phyloP scores from a whole-genome alignment of 2,797 vertebrate species.

The Poeciliopsis turneri region DNA sequence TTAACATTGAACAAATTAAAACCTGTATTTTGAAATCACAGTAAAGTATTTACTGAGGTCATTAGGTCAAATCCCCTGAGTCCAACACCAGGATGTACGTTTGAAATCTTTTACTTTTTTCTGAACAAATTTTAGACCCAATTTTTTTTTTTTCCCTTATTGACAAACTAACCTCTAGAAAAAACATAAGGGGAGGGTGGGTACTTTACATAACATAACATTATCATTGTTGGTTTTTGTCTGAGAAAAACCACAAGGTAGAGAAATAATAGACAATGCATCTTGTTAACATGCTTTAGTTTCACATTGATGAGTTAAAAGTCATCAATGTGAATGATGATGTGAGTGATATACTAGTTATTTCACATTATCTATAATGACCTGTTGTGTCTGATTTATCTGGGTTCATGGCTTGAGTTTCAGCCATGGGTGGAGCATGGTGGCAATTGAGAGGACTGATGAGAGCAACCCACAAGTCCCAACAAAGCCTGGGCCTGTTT shows the following conservation, averaged over 20 bases:
- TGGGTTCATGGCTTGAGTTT: constrained; percentile 89
- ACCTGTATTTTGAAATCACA: background rate
- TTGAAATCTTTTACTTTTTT: background rate
- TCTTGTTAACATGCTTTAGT: background rate
- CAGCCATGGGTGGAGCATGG: constrained; percentile 89
- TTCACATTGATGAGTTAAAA: background rate
- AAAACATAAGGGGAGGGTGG: background rate
- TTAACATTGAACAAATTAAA: background rate
- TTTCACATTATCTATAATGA: too few species aligned
- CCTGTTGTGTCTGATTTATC: background rate
- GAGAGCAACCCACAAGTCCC: constrained; percentile 90
- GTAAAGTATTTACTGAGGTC: background rate
- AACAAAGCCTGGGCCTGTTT: constrained; percentile 80
- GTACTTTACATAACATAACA: background rate
- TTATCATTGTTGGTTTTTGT: background rate
- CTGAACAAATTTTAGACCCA: background rate
- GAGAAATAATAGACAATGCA: background rate
- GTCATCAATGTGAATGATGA: background rate
- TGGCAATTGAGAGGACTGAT: constrained; percentile 89
- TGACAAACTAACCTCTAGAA: background rate
- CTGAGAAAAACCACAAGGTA: background rate
- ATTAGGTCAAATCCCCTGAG: background rate
- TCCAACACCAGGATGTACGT: background rate
- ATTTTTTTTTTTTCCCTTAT: background rate
- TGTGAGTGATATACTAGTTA: too few species aligned